Conservation (phyloP, 2,888 invertebrate species). For the Tachina grossa region DNA sequence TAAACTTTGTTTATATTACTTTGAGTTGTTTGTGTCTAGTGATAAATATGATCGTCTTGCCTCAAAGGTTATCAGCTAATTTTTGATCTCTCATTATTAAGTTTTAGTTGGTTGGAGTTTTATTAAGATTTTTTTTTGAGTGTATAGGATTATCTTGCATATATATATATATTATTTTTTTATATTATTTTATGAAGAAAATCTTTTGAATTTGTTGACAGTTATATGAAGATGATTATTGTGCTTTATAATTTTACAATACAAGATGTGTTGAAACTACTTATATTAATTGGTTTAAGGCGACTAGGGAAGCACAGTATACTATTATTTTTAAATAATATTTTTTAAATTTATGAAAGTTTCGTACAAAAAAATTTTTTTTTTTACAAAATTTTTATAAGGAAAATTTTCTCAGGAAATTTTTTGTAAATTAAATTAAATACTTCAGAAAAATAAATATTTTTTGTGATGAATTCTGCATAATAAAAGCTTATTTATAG, state of each 20-base stretch:
- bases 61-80: conserved; percentile 56
- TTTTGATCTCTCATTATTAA: conserved; percentile 26
- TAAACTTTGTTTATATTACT: conserved; percentile 41
- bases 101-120: background rate
- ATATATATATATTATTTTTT: background rate
- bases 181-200: conserved; percentile 4
- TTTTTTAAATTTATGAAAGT: background rate
- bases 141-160: conserved; percentile 33
- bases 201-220: conserved; percentile 17
- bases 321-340: too few relatives aligned
- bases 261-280: background rate
- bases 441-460: too few relatives aligned
- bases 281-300: background rate
- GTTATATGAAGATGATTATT: conserved; percentile 47
- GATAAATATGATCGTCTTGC: conserved; percentile 49
- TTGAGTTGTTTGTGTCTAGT: background rate
- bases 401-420: too few relatives aligned
- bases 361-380: background rate
- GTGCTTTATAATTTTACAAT: conserved; percentile 11
- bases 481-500: too few relatives aligned
- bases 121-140: conserved; percentile 27
- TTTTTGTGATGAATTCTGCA: too few relatives aligned
- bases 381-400: background rate
- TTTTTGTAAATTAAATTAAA: too few relatives aligned
- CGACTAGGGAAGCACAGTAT: background rate